These are phyloP conservation scores for Lycophotia porphyrea DNA, from an alignment of 2,888 invertebrate genomes.

Conservation along the genomic window DNA sequence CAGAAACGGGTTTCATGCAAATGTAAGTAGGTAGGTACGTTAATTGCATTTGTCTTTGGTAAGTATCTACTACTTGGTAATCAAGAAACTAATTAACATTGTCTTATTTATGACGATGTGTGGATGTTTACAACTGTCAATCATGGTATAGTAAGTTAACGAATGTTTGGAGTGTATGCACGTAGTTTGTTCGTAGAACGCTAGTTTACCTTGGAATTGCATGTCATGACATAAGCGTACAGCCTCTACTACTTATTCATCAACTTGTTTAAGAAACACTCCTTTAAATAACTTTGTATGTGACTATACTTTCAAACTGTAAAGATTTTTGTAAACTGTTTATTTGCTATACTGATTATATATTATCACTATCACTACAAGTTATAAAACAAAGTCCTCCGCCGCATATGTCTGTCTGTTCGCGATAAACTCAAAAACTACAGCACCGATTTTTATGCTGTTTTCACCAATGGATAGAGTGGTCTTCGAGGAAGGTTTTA, in stretches of 20 bases:
- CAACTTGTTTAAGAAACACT: slow-evolving; percentile 35
- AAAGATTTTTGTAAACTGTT: background rate
- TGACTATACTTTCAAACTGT: slow-evolving; percentile 11
- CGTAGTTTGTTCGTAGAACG: slow-evolving; percentile 45
- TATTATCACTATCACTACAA: too few species aligned
- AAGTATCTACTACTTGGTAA: slow-evolving; percentile 10
- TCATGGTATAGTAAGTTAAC: slow-evolving; percentile 18
- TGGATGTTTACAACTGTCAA: slow-evolving; percentile 39
- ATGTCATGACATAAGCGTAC: slow-evolving; percentile 66
- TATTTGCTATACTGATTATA: background rate
- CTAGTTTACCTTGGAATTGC: slow-evolving; percentile 73
- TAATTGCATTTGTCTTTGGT: slow-evolving; percentile 26
- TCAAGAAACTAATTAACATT: slow-evolving; percentile 8
- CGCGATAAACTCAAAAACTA: too few species aligned
- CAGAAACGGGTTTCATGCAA: slow-evolving; percentile 19
- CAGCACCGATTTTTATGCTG: too few species aligned
- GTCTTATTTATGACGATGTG: background rate
- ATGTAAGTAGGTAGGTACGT: background rate
- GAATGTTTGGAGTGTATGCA: slow-evolving; percentile 2
- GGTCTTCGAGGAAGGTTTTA: too few species aligned
- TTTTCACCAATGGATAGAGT: too few species aligned
- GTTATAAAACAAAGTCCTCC: too few species aligned
- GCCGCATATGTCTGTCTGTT: too few species aligned
- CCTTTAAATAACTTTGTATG: slow-evolving; percentile 11
- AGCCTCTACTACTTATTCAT: slow-evolving; percentile 59